Evolutionary conservation across 2,797 vertebrate species (phyloP), one percentile per base, ranked within the genome.

Genomic region (Poecilia picta): DNA sequence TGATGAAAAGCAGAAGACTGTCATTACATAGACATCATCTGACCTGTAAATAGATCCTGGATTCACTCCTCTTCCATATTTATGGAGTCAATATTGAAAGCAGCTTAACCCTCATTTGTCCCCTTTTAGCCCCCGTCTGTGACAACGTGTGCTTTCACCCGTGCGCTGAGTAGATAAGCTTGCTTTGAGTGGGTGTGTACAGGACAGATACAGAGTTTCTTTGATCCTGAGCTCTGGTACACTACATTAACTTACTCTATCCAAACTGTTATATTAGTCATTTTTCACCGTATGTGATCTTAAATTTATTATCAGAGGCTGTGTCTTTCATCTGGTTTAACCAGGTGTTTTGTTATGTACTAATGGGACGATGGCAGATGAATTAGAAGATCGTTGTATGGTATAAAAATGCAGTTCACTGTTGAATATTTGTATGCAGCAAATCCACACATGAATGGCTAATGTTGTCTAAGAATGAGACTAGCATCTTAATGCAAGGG

Each of bases 81-180:
- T 91, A 94, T 92, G 86, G 83, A 89, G 88, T 83, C 81, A 92
- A 91, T 90, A 91, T 91, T 91, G 87, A 94, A 91, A 87, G 87
- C 89, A 88, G 92, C 92, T 94, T 93, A 94, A 89, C 88, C 88
- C 85, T 85, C 85, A 84, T 89, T 85, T 92, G 91, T 89, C 83
- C 89, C 88, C 78, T 85, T 93, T 93, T 93, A 91, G 88, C 91
- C 84, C 79, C 82, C 73, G 83, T 74, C 81, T 85, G 84, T 87
- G 86, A 85, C 75, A 13, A 85, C 68, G 73, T 87, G 88, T 88
- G 85, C 89, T 86, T 90, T 91, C 88, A 76, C 88, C 76, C 75
- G 0, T 91, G 88, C 55, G 72, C 83, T 85, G 83, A 89, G 80
- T 62, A 93, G 92, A 94, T 94, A 92, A 94, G 90, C 89, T 85